phyloP scores from a whole-genome alignment of 2,797 vertebrate genomes.

The Holocentrus rufus region DNA sequence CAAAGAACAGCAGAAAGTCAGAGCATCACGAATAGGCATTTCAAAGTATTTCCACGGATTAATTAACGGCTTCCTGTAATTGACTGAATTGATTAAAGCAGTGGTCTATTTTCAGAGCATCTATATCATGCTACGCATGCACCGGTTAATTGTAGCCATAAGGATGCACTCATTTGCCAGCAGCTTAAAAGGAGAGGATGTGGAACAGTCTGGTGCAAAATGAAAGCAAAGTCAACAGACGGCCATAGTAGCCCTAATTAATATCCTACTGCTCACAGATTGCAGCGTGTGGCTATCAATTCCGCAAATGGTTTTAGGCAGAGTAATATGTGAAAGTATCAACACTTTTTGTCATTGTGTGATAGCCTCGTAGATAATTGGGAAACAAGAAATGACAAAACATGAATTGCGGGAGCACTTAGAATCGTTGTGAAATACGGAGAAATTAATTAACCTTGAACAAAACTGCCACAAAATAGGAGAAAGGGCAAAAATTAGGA shows the following conservation, averaged over 20 bases:
- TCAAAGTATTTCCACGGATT: conserved; percentile 19
- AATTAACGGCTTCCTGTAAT: conserved; percentile 29
- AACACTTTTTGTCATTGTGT: conserved; percentile 18
- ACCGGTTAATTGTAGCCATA: conserved; percentile 66
- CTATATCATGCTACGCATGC: conserved; percentile 43
- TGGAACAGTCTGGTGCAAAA: conserved; percentile 73
- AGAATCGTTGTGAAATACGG: not conserved
- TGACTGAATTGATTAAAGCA: conserved; percentile 40
- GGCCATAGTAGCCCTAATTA: conserved; percentile 70
- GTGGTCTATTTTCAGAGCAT: conserved; percentile 55
- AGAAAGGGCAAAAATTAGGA: not conserved
- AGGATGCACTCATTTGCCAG: conserved; percentile 66
- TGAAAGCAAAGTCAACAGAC: conserved; percentile 68
- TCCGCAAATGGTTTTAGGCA: conserved; percentile 53
- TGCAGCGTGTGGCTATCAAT: conserved; percentile 66
- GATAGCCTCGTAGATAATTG: conserved; percentile 1
- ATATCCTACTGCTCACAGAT: conserved; percentile 71
- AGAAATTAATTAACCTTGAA: not conserved
- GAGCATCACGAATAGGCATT: not conserved
- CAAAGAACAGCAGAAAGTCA: not conserved
- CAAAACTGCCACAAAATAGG: not conserved
- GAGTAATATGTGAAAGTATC: conserved; percentile 35
- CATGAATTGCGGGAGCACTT: not conserved
- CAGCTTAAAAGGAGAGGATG: conserved; percentile 67
- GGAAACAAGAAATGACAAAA: not conserved